A percentile compares a stretch with the other conserved stretches of the same genome.
phyloP scores from a whole-genome alignment of 2,797 vertebrate species.

The Sebastes vulpes region DNA sequence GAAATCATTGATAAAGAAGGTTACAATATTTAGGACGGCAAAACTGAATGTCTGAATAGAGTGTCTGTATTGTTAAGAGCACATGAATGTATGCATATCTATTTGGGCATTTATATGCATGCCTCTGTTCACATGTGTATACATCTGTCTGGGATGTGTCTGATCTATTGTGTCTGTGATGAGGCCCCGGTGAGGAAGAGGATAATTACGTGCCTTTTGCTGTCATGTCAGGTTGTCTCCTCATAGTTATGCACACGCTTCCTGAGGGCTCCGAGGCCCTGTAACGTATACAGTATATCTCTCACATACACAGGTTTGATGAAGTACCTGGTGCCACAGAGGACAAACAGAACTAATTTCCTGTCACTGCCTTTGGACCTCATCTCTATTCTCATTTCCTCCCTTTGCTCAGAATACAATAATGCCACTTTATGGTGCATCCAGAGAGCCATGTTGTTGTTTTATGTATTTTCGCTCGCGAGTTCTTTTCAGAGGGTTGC shows the following conservation, averaged over 20 bases:
- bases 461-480: conserved; percentile 53
- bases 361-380: conserved; percentile 82
- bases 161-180: conserved; percentile 30
- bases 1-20: not conserved
- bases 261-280: conserved; percentile 51
- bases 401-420: conserved; percentile 76
- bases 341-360: conserved; percentile 87
- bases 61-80: not conserved
- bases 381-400: conserved; percentile 82
- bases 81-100: conserved; percentile 15
- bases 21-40: not conserved
- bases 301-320: conserved; percentile 75
- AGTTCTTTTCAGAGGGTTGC: conserved; percentile 26
- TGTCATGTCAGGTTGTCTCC: conserved; percentile 62
- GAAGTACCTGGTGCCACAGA: conserved; percentile 80
- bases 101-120: conserved; percentile 38
- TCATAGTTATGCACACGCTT: conserved; percentile 49
- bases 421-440: conserved; percentile 67
- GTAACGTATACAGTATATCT: conserved; percentile 67
- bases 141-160: conserved; percentile 27
- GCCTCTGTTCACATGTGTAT: conserved; percentile 23
- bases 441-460: conserved; percentile 57
- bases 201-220: conserved; percentile 64
- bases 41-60: not conserved
- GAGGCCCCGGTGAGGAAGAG: conserved; percentile 12